Percentiles rank a stretch among this genome's conserved stretches.
Conservation (phyloP, 2,888 invertebrate genomes). For the Graphium colonna region DNA sequence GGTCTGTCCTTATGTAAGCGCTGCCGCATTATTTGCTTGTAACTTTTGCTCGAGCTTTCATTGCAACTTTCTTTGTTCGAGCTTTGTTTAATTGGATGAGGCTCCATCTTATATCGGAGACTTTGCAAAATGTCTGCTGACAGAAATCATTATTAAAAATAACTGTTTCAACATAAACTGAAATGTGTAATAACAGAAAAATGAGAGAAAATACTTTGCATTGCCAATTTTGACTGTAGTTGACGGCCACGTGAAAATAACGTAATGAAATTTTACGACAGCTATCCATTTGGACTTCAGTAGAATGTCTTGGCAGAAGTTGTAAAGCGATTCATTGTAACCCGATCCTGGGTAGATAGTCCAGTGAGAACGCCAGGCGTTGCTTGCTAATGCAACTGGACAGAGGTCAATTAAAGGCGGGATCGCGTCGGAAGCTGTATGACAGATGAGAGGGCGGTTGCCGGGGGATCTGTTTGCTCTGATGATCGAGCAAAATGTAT, state of each 20-base stretch:
- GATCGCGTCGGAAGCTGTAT: conserved; percentile 50
- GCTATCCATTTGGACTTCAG: neutral
- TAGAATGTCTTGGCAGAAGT: neutral
- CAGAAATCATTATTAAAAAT: too few relatives aligned
- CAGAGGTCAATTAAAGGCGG: conserved; percentile 60
- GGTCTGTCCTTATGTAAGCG: conserved; percentile 49
- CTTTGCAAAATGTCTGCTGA: too few relatives aligned
- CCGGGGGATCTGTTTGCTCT: conserved; percentile 38
- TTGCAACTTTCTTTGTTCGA: too few relatives aligned
- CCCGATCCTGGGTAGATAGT: neutral
- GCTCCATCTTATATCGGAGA: too few relatives aligned
- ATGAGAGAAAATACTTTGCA: too few relatives aligned
- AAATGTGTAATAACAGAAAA: too few relatives aligned
- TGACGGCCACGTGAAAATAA: too few relatives aligned
- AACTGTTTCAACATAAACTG: too few relatives aligned
- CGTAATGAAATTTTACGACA: too few relatives aligned
- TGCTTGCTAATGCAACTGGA: conserved; percentile 27
- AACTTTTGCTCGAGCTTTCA: conserved; percentile 40
- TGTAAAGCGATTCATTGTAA: neutral
- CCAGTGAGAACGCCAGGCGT: neutral
- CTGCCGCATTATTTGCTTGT: conserved; percentile 29
- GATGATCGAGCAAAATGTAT: conserved; percentile 32
- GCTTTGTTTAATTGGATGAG: too few relatives aligned
- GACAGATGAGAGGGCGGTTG: conserved; percentile 54
- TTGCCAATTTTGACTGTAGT: too few relatives aligned